A percentile compares a stretch with the other conserved stretches of the same genome.
These are phyloP conservation scores for Sebastes schlegelii DNA, from an alignment of 2,113 vertebrate genomes.

Conservation along the genomic window DNA sequence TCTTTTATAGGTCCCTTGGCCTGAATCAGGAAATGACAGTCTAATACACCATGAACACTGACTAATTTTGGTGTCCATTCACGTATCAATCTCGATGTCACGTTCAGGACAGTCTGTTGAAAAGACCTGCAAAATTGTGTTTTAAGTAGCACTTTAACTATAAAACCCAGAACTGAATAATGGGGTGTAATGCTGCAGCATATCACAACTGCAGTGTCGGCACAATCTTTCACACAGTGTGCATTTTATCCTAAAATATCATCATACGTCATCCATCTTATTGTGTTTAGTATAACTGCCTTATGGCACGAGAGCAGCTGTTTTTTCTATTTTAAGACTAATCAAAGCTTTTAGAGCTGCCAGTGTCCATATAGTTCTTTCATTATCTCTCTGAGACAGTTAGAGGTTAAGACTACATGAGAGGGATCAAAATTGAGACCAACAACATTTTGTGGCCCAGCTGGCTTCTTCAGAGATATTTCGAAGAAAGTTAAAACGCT, in stretches of 20 bases:
- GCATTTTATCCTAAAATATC: conserved; percentile 22
- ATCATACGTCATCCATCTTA: not conserved
- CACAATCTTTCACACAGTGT: conserved; percentile 20
- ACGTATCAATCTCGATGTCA: not conserved
- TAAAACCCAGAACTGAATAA: conserved; percentile 5
- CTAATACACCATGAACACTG: not conserved
- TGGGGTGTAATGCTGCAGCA: conserved; percentile 31
- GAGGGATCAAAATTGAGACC: conserved; percentile 1
- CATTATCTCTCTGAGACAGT: conserved; percentile 12
- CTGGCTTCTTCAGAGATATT: conserved; percentile 5
- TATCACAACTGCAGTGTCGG: conserved; percentile 29
- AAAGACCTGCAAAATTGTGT: not conserved
- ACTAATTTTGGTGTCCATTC: not conserved
- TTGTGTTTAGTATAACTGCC: not conserved
- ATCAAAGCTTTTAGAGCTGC: conserved; percentile 17
- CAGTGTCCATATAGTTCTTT: not conserved
- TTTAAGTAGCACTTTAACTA: not conserved
- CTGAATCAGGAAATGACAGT: no score
- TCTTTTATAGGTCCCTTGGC: no score
- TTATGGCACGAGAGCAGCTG: not conserved
- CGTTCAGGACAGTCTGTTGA: not conserved
- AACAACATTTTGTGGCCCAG: not conserved
- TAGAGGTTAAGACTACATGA: not conserved
- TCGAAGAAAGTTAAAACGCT: not conserved
- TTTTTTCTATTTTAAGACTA: not conserved